Evolutionary conservation across 2,888 invertebrate species (phyloP), one percentile per base, ranked within the genome.

Genomic region (Zaprionus obscuricornis): DNA sequence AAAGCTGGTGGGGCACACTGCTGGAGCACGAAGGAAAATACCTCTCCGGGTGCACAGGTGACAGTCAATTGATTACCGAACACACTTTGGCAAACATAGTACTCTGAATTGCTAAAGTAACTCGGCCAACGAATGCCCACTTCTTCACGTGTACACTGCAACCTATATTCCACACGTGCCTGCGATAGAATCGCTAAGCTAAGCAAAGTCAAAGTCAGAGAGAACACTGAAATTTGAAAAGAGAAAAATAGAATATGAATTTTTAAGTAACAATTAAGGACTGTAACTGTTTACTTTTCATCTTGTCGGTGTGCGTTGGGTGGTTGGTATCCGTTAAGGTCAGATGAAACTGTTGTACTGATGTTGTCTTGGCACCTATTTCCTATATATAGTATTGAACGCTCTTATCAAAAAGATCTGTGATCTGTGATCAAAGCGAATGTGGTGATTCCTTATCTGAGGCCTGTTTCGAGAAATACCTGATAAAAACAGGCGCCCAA

Each of bases 101-200:
- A 90, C 55, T 78, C 78, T 6, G 87, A 78, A 47, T 73, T 85
- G 65, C 89, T 84, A 29, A 82, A 71, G 40, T 89, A 90, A 66
- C 86, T 87, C 1, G 90, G 90, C 89, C 89, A 90, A 50, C 90
- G 81, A 17, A 89, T 82, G 57, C 86, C 86, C 6, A 87, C 50
- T 65, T 90, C 89, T 0, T 85, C 72, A 2, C 71, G 63, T 13
- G 71, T 68, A 62, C 90, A 90, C 68, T 77, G 71, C 63, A 89
- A 66, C 13, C 40, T 54, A 50, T 86, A 87, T 45, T 77, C 74
- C 10, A 66, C n/a, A 34, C 74, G 71, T 7, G 86, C 82, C 66
- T 84, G 84, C 6, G 84, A 72, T 49, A 79, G 14, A 22, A 77
- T 75, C 43, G 63, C 59, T 26, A 88, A 62, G 68, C 86, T 66